Evolutionary conservation across 1,140 invertebrate species (phyloP).

Genomic region (Eumeta japonica): DNA sequence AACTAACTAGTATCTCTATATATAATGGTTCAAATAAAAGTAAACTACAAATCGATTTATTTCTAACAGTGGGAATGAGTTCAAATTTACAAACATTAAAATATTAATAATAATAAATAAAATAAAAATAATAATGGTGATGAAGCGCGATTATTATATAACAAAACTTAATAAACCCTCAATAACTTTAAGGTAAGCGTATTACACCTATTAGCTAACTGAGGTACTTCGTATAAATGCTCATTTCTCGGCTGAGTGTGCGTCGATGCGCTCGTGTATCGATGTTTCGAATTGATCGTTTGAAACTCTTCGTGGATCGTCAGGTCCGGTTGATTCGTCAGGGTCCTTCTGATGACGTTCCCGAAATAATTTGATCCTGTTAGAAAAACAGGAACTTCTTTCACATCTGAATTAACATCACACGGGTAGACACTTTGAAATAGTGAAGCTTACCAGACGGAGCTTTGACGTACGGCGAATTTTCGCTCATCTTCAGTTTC

Average conservation of each 20-base stretch:
- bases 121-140: too few relatives aligned
- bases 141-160: too few relatives aligned
- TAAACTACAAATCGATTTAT: too few relatives aligned
- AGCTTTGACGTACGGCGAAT: slow-evolving; percentile 44
- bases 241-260: slow-evolving; percentile 24
- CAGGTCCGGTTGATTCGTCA: slow-evolving; percentile 46
- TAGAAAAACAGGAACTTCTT: slow-evolving; percentile 3
- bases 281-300: slow-evolving; percentile 38
- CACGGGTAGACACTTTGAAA: background rate
- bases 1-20: too few relatives aligned
- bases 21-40: too few relatives aligned
- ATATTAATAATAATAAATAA: too few relatives aligned
- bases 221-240: slow-evolving; percentile 49
- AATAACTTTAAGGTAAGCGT: too few relatives aligned
- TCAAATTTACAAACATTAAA: too few relatives aligned
- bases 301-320: slow-evolving; percentile 51
- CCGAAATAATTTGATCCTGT: slow-evolving; percentile 44
- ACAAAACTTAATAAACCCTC: too few relatives aligned
- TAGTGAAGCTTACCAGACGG: slow-evolving; percentile 28
- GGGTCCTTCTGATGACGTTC: slow-evolving; percentile 42
- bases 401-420: background rate
- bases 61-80: too few relatives aligned
- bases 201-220: slow-evolving; percentile 47
- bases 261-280: slow-evolving; percentile 25
- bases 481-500: slow-evolving; percentile 44